Percentiles rank a stretch among this genome's conserved stretches.
These are phyloP conservation scores for Paraescarpia echinospica DNA, from an alignment of 1,140 invertebrate genomes.

Conservation along the genomic window DNA sequence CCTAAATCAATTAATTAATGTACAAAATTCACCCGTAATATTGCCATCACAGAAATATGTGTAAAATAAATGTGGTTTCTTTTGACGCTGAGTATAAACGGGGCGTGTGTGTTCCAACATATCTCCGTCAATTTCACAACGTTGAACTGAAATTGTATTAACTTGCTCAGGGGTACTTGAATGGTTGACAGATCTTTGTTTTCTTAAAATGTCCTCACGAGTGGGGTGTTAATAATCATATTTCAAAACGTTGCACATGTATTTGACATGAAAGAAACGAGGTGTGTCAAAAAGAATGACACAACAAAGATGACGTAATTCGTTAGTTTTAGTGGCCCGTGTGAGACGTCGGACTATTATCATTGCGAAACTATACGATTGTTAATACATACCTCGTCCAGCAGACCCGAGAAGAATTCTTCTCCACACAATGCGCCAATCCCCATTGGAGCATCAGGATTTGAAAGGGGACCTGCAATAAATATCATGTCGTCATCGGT, in stretches of 20 bases:
- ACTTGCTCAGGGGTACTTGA: too few relatives aligned
- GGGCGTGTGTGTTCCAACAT: too few relatives aligned
- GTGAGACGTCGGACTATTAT: background rate
- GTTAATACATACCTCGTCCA: background rate
- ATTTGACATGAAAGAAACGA: too few relatives aligned
- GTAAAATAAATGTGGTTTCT: background rate
- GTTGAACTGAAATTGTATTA: too few relatives aligned
- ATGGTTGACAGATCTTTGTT: too few relatives aligned
- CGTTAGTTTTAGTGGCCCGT: background rate
- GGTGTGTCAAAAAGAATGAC: background rate
- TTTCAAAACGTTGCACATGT: too few relatives aligned
- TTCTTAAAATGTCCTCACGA: too few relatives aligned
- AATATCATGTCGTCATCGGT: background rate
- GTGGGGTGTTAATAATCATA: too few relatives aligned
- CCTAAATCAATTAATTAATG: too few relatives aligned
- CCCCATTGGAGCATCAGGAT: background rate
- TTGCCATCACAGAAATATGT: background rate
- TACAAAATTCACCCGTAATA: too few relatives aligned
- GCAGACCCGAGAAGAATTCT: background rate
- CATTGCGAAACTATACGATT: background rate
- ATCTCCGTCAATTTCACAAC: too few relatives aligned
- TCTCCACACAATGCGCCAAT: background rate
- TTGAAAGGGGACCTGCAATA: background rate
- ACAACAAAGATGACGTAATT: background rate
- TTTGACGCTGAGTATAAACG: background rate